Conservation (phyloP, 1,140 invertebrate species). For the Drosophila bocqueti region DNA sequence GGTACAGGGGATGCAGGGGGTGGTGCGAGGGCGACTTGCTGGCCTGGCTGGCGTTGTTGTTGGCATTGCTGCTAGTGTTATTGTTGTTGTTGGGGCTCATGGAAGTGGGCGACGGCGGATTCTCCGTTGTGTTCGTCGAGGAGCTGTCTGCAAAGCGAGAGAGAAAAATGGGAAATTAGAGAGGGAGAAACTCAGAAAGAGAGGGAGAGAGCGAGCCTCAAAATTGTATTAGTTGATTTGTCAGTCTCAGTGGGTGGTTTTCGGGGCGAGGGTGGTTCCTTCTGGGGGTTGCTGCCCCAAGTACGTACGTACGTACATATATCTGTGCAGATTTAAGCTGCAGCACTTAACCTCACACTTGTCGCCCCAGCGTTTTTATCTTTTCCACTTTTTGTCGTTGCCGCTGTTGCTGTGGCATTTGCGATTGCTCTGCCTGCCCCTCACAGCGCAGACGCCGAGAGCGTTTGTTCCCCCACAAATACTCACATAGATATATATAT, state of each 20-base stretch:
- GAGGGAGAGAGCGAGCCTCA: slow-evolving; percentile 27
- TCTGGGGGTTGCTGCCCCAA: slow-evolving; percentile 68
- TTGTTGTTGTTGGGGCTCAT: slow-evolving; percentile 68
- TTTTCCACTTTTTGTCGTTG: slow-evolving; percentile 21
- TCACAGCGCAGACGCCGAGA: slow-evolving; percentile 74
- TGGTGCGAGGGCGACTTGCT: slow-evolving; percentile 65
- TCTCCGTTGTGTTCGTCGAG: slow-evolving; percentile 86
- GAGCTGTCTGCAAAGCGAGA: slow-evolving; percentile 88
- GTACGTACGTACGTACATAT: background rate
- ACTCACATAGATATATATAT: background rate
- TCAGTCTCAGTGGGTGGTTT: slow-evolving; percentile 24
- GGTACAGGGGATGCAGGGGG: slow-evolving; percentile 79
- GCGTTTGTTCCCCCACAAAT: slow-evolving; percentile 1
- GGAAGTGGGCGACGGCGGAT: slow-evolving; percentile 84
- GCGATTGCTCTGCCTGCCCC: slow-evolving; percentile 38
- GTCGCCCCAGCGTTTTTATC: slow-evolving; percentile 52
- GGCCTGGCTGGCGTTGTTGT: slow-evolving; percentile 80
- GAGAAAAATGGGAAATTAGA: slow-evolving; percentile 60
- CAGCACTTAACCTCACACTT: slow-evolving; percentile 82
- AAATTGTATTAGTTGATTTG: slow-evolving; percentile 71
- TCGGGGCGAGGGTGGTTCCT: slow-evolving; percentile 14
- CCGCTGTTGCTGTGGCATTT: slow-evolving; percentile 31
- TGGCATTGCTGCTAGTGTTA: slow-evolving; percentile 58
- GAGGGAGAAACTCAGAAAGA: slow-evolving; percentile 10
- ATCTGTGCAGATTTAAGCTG: slow-evolving; percentile 73